These are phyloP conservation scores for Varanus komodoensis DNA, from an alignment of 2,113 vertebrate species.

Conservation along the genomic window DNA sequence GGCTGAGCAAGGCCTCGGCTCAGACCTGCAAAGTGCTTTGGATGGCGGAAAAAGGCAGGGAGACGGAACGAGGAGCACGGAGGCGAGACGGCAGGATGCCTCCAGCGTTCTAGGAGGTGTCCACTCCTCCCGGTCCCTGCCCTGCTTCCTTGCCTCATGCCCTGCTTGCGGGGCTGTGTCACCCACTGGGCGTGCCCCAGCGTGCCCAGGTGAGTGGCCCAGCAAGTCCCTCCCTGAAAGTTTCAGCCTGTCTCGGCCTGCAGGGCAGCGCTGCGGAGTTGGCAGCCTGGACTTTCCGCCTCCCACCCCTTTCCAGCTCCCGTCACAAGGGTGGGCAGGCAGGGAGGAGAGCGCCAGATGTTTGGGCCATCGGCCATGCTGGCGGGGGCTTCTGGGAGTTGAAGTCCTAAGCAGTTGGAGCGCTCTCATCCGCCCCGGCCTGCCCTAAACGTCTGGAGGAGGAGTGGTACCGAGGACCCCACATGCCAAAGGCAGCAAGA, in stretches of 20 bases:
- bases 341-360: not conserved
- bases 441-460: too few relatives aligned
- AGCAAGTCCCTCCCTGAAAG: slow-evolving; percentile 18
- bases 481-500: too few relatives aligned
- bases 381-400: not conserved
- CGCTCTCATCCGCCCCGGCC: not conserved
- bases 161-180: not conserved
- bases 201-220: not conserved
- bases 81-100: not conserved
- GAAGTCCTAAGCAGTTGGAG: not conserved
- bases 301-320: too few relatives aligned
- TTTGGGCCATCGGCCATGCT: too few relatives aligned
- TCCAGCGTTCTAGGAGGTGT: not conserved
- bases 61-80: too few relatives aligned
- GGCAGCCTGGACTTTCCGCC: not conserved
- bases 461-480: too few relatives aligned
- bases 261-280: too few relatives aligned
- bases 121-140: not conserved
- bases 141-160: not conserved
- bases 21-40: not conserved
- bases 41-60: too few relatives aligned
- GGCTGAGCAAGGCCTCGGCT: not conserved
- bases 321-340: too few relatives aligned
- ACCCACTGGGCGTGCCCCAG: not conserved
- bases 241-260: not conserved